Percentiles rank a stretch among this genome's conserved stretches.
These are phyloP conservation scores for Conops quadrifasciatus DNA, from an alignment of 2,888 invertebrate genomes.

Conservation along the genomic window DNA sequence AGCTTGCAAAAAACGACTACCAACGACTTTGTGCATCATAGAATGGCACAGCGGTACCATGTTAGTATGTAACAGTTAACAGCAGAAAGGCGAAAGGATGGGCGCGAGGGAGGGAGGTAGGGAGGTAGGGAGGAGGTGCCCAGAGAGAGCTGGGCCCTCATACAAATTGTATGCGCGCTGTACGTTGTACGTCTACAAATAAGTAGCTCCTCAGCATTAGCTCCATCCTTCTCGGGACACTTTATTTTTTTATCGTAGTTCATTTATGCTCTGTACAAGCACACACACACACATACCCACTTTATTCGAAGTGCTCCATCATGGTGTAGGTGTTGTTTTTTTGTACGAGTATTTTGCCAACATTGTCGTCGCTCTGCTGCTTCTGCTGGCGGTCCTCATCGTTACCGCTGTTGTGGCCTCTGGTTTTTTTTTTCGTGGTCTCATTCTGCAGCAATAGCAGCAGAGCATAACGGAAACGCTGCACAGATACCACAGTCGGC, in stretches of 20 bases:
- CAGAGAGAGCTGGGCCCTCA: constrained; percentile 13
- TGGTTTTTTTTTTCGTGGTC: neutral
- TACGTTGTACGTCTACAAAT: constrained; percentile 8
- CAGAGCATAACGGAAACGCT: constrained; percentile 35
- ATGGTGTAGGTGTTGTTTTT: neutral
- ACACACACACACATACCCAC: neutral
- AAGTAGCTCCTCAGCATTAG: constrained; percentile 32
- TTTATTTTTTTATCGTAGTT: constrained; percentile 23
- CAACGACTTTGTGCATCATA: neutral
- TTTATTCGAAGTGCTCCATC: too few relatives aligned
- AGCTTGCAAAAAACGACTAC: neutral
- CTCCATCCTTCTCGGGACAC: constrained; percentile 17
- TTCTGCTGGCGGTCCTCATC: constrained; percentile 20
- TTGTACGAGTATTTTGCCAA: neutral
- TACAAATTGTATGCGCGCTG: constrained; percentile 31
- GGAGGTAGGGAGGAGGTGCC: neutral
- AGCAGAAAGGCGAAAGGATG: too few relatives aligned
- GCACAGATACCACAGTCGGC: neutral
- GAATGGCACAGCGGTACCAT: neutral
- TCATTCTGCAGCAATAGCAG: constrained; percentile 33
- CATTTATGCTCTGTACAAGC: neutral
- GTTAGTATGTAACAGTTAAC: too few relatives aligned
- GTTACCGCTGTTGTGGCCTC: constrained; percentile 24
- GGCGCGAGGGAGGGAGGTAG: neutral
- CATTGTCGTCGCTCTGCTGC: constrained; percentile 21